These are phyloP conservation scores for Holotrichia oblita DNA, from an alignment of 1,140 invertebrate genomes.

Conservation along the genomic window DNA sequence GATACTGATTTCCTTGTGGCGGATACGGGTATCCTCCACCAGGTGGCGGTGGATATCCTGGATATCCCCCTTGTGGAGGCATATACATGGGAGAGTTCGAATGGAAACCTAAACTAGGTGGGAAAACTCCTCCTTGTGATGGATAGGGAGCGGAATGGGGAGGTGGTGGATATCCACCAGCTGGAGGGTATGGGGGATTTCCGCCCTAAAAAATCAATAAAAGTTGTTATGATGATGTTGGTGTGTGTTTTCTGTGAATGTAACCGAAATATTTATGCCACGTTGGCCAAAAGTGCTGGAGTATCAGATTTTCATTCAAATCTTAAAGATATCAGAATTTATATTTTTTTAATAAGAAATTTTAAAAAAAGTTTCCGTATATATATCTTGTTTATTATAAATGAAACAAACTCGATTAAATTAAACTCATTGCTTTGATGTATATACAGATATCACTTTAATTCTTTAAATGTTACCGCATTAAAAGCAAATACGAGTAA, in stretches of 20 bases:
- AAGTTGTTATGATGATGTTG: slow-evolving; percentile 8
- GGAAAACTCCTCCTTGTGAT: slow-evolving; percentile 50
- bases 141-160: slow-evolving; percentile 42
- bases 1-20: not conserved
- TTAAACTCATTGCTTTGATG: not conserved
- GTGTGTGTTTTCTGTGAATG: not conserved
- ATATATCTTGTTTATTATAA: not conserved
- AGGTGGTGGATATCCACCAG: slow-evolving; percentile 35
- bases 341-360: not conserved
- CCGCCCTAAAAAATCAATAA: slow-evolving; percentile 34
- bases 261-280: not conserved
- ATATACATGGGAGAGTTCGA: slow-evolving; percentile 57
- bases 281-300: no score
- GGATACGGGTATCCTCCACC: not conserved
- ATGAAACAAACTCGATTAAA: no score
- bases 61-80: slow-evolving; percentile 53
- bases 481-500: no score
- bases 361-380: not conserved
- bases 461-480: no score
- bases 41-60: slow-evolving; percentile 10
- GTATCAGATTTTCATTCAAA: no score
- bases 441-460: no score
- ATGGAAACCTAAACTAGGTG: slow-evolving; percentile 55
- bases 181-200: slow-evolving; percentile 32
- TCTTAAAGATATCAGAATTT: not conserved